These are phyloP conservation scores for Petrophora chlorosata DNA, from an alignment of 2,888 invertebrate species.

Conservation along the genomic window DNA sequence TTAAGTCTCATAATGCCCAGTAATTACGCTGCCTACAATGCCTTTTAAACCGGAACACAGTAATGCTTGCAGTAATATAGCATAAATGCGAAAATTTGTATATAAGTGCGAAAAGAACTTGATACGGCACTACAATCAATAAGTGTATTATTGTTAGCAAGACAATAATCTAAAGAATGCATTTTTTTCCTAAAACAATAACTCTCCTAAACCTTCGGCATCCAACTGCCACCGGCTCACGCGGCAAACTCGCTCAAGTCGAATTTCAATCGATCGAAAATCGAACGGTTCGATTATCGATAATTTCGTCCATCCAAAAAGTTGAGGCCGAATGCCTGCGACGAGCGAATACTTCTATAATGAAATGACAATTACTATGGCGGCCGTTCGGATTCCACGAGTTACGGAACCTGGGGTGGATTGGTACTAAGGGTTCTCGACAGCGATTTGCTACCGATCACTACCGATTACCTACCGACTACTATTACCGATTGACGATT, in stretches of 20 bases:
- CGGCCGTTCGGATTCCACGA: conserved; percentile 57
- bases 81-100: no score
- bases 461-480: no score
- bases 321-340: conserved; percentile 60
- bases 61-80: no score
- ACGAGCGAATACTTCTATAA: conserved; percentile 75
- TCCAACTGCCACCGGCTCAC: conserved; percentile 10
- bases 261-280: conserved; percentile 58
- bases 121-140: no score
- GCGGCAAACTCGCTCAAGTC: conserved; percentile 8
- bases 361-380: conserved; percentile 80
- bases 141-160: no score
- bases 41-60: no score
- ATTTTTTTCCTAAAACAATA: background rate
- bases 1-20: no score
- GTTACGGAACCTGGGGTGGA: conserved; percentile 53
- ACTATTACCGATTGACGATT: no score
- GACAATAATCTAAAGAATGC: background rate
- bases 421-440: conserved; percentile 48
- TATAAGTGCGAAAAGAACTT: no score
- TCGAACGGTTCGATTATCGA: conserved; percentile 74
- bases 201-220: conserved; percentile 9
- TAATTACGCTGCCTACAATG: no score
- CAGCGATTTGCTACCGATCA: conserved; percentile 12
- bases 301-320: conserved; percentile 73